These are phyloP conservation scores for Tenualosa ilisha DNA, from an alignment of 2,797 vertebrate species.

Conservation along the genomic window DNA sequence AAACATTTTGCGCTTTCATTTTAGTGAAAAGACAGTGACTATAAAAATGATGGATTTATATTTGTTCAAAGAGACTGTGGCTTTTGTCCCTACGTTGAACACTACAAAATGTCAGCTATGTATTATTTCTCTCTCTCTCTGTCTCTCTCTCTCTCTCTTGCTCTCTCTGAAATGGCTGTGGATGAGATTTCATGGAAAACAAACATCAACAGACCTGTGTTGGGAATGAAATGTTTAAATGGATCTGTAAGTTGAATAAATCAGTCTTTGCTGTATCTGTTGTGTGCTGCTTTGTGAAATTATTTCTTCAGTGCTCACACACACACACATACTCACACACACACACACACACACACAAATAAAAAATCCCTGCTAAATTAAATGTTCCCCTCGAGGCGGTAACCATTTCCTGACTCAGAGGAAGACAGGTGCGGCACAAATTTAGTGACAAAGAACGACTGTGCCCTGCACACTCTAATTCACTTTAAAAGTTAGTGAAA, in stretches of 20 bases:
- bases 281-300: neutral
- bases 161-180: neutral
- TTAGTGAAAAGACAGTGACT: neutral
- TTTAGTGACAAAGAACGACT: neutral
- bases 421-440: neutral
- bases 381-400: neutral
- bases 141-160: conserved; percentile 25
- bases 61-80: conserved; percentile 18
- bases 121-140: conserved; percentile 37
- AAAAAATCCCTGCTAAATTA: neutral
- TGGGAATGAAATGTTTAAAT: conserved; percentile 13
- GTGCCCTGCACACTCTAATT: neutral
- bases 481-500: neutral
- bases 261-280: conserved; percentile 18
- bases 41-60: conserved; percentile 17
- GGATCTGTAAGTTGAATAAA: conserved; percentile 18
- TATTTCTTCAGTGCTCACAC: neutral
- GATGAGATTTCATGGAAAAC: conserved; percentile 19
- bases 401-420: conserved; percentile 2
- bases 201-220: conserved; percentile 17
- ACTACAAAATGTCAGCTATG: conserved; percentile 33
- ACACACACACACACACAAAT: neutral
- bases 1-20: conserved; percentile 8
- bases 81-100: conserved; percentile 2
- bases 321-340: neutral